Base-by-base conservation (phyloP, 1,140 invertebrate genomes). In the Gryllus bimaculatus region DNA sequence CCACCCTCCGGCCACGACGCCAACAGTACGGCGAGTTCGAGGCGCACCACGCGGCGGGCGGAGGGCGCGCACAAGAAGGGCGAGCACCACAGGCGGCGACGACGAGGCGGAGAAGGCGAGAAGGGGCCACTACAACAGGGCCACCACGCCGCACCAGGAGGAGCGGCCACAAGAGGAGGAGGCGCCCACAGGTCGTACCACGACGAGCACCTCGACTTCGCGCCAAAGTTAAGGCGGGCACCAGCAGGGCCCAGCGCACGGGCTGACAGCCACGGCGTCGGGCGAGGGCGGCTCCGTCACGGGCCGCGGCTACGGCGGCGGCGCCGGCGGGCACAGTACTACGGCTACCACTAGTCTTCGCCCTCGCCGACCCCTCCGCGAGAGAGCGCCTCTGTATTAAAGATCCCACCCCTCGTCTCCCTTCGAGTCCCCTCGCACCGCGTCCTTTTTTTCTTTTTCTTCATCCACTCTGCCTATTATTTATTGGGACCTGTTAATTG, bases 1-100 rank as follows among this genome's bases (percentile, higher is more conserved):
- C 13, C 89, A 88, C n/a, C n/a, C n/a, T n/a, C n/a, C 74, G 91
- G 91, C 2, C 86, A 90, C 82, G 90, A 89, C 83, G 84, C 88
- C 78, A 90, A n/a, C n/a, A 90, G 82, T 86, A 89, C 82, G 87
- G 84, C 8, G 82, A 85, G 54, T 85, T 84, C 81, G 85, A 89
- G 78, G 82, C 86, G 49, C 82, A 88, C 79, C 86, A 89, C 82
- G 85, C 85, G 80, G 84, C 85, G n/a, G 73, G 84, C 82, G 10
- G 84, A 86, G 66, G 89, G 87, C 48, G 86, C 81, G 77, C 85
- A 86, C 81, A 82, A 88, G 73, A 87, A 90, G 73, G 89, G 87
- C 73, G 86, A 82, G 26, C 83, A 84, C 8, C 49, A 54, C 8
- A 89, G 66, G 87, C 88, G 5, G 88, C 82, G 13, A 88, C 81